Evolutionary conservation across 2,888 invertebrate species (phyloP).

Genomic region (Leptinotarsa juncta): DNA sequence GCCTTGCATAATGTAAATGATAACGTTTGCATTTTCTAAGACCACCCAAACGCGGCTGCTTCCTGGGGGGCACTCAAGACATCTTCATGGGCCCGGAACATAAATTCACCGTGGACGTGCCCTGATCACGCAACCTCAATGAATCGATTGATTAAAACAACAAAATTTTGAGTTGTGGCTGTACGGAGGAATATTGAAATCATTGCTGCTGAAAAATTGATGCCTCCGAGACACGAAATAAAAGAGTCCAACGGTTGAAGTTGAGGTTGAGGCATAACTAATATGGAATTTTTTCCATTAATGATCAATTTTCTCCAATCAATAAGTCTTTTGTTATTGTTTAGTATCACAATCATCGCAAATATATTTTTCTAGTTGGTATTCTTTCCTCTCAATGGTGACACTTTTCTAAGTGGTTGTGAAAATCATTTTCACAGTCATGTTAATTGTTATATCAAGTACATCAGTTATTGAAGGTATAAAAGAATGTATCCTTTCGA

Average conservation of each 20-base stretch:
- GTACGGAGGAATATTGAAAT: slow-evolving; percentile 16
- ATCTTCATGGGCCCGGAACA: slow-evolving; percentile 63
- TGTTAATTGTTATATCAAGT: no score
- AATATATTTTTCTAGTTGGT: no score
- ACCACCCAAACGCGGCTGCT: slow-evolving; percentile 62
- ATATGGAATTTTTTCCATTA: no score
- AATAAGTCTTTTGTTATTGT: no score
- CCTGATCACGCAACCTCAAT: slow-evolving; percentile 62
- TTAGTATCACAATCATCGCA: no score
- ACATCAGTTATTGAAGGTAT: no score
- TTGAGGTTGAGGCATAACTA: no score
- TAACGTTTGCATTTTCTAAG: slow-evolving; percentile 58
- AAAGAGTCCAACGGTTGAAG: not conserved
- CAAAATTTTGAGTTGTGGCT: slow-evolving; percentile 56
- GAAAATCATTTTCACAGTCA: no score
- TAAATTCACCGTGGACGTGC: slow-evolving; percentile 62
- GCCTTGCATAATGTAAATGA: slow-evolving; percentile 58
- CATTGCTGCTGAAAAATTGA: slow-evolving; percentile 21
- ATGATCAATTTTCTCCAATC: no score
- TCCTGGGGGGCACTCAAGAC: slow-evolving; percentile 64
- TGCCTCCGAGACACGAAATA: slow-evolving; percentile 10
- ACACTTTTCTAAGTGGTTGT: no score
- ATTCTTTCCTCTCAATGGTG: no score
- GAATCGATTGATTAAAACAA: slow-evolving; percentile 60
- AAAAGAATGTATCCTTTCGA: no score